These are phyloP conservation scores for Macrophya alboannulata DNA, from an alignment of 2,888 invertebrate species.

Conservation along the genomic window DNA sequence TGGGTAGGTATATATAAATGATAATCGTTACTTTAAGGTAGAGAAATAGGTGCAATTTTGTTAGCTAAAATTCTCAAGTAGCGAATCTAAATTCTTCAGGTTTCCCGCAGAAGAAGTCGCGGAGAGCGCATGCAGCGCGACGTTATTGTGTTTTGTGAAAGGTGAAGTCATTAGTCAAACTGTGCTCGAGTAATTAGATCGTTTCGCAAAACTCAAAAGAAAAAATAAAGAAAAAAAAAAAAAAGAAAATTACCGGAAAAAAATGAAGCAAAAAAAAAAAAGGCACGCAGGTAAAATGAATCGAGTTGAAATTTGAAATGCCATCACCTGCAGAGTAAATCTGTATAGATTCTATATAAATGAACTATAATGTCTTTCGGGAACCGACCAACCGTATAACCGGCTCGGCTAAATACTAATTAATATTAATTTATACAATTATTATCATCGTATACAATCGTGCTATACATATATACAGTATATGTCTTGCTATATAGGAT, in stretches of 20 bases:
- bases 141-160: neutral
- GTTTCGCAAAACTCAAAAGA: neutral
- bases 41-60: neutral
- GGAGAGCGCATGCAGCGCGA: neutral
- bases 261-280: neutral
- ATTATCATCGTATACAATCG: conserved; percentile 13
- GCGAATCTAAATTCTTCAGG: neutral
- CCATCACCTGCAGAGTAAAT: neutral
- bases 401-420: conserved; percentile 31
- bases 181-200: conserved; percentile 11
- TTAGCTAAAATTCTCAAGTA: neutral
- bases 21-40: neutral
- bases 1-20: neutral
- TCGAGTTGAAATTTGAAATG: neutral
- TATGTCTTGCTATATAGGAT: neutral
- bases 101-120: neutral
- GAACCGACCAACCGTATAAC: conserved; percentile 33
- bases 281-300: neutral
- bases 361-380: conserved; percentile 38
- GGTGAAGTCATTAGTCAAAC: neutral
- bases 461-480: no score
- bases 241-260: neutral
- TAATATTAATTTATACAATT: conserved; percentile 47
- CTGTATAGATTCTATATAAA: neutral
- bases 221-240: neutral